Conservation (phyloP, 2,888 invertebrate species). For the Sycophila texana region DNA sequence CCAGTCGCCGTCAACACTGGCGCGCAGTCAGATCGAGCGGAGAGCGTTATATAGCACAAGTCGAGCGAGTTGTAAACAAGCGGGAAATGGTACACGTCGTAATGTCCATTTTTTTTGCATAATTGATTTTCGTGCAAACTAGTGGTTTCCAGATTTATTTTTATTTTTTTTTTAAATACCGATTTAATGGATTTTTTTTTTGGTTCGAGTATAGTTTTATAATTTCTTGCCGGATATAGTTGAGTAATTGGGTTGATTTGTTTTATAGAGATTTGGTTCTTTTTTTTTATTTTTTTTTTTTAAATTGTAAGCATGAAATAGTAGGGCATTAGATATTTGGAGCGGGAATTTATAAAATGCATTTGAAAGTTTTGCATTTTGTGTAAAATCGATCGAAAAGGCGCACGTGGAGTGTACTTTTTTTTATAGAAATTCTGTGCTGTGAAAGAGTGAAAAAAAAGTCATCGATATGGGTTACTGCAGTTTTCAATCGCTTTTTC, state of each 20-base stretch:
- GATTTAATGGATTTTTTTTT: background rate
- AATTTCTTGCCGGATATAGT: background rate
- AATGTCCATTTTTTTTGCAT: conserved; percentile 8
- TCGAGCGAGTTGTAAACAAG: conserved; percentile 12
- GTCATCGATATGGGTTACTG: too few species aligned
- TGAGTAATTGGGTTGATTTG: background rate
- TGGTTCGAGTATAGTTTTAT: background rate
- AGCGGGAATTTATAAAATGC: too few species aligned
- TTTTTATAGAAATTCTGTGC: too few species aligned
- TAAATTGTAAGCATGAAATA: background rate
- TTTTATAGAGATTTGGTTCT: background rate
- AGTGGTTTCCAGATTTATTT: background rate
- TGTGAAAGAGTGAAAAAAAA: too few species aligned
- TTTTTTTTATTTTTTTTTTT: background rate
- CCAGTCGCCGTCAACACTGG: conserved; percentile 24
- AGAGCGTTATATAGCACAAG: background rate
- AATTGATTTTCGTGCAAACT: background rate
- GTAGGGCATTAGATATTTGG: too few species aligned
- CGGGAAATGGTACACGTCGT: conserved; percentile 6
- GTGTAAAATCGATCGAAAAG: too few species aligned
- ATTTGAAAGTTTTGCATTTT: too few species aligned
- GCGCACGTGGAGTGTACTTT: too few species aligned
- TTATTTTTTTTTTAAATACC: too few species aligned
- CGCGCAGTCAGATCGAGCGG: conserved; percentile 16
- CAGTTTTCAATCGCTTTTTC: too few species aligned